These are phyloP conservation scores for Pangasius larnaudii DNA, from an alignment of 2,797 vertebrate genomes.

Conservation along the genomic window DNA sequence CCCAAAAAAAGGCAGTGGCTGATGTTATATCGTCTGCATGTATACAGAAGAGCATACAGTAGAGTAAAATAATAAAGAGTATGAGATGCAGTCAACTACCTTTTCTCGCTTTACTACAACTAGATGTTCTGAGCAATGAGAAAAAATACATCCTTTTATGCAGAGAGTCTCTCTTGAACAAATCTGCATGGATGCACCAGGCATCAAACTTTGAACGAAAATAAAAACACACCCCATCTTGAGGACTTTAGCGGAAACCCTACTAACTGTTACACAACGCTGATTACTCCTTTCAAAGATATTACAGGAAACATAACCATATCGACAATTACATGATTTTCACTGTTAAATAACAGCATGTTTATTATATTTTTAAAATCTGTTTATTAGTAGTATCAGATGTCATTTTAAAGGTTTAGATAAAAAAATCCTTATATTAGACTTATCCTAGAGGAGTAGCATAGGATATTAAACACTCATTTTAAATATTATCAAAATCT, in stretches of 20 bases:
- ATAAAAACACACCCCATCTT: neutral
- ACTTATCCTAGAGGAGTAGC: neutral
- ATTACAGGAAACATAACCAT: too few species aligned
- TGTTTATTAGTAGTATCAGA: neutral
- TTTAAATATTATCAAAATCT: neutral
- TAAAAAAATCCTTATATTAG: neutral
- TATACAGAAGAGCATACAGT: too few species aligned
- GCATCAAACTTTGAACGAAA: neutral
- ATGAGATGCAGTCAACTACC: too few species aligned
- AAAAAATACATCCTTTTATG: neutral
- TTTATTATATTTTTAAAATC: neutral
- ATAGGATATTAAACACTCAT: neutral
- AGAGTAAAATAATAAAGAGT: too few species aligned
- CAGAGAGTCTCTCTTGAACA: neutral
- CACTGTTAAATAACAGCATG: neutral
- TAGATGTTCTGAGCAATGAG: too few species aligned
- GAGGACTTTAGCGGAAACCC: neutral
- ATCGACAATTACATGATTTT: neutral
- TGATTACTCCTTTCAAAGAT: too few species aligned
- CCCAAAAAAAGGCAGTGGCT: too few species aligned
- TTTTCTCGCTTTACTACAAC: neutral
- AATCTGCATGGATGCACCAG: neutral
- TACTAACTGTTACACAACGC: neutral
- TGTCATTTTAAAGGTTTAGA: neutral
- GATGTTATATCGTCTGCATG: too few species aligned